phyloP scores from a whole-genome alignment of 2,888 invertebrate genomes.

The Altica lythri region DNA sequence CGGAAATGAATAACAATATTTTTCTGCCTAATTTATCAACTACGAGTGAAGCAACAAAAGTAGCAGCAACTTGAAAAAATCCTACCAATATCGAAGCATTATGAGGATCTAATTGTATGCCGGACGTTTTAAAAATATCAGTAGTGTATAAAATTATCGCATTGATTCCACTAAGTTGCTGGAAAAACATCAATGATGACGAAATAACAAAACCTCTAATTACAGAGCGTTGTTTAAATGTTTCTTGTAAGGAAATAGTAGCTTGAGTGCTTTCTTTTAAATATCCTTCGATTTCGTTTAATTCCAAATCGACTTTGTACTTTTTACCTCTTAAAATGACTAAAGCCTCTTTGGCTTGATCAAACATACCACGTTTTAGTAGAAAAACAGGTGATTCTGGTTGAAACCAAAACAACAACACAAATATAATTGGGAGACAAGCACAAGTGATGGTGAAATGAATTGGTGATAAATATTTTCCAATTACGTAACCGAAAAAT shows the following conservation, averaged over 20 bases:
- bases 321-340: conserved; percentile 72
- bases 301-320: conserved; percentile 70
- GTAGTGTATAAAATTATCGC: conserved; percentile 81
- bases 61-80: conserved; percentile 78
- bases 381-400: conserved; percentile 84
- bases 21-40: conserved; percentile 83
- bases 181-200: conserved; percentile 85
- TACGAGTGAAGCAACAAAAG: conserved; percentile 74
- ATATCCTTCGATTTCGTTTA: conserved; percentile 62
- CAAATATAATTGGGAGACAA: conserved; percentile 69
- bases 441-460: conserved; percentile 65
- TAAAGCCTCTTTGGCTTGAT: conserved; percentile 71
- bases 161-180: conserved; percentile 84
- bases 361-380: conserved; percentile 65
- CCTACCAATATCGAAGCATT: conserved; percentile 80
- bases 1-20: conserved; percentile 74
- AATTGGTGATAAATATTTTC: conserved; percentile 56
- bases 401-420: conserved; percentile 74
- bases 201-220: conserved; percentile 70
- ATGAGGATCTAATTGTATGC: conserved; percentile 62
- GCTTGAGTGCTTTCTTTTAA: conserved; percentile 42
- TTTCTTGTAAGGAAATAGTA: conserved; percentile 38
- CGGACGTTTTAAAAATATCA: conserved; percentile 73
- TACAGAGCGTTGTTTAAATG: conserved; percentile 37
- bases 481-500: conserved; percentile 74